Percentiles rank a stretch among this genome's conserved stretches.
Conservation (phyloP, 2,888 invertebrate genomes). For the Pomacea canaliculata region DNA sequence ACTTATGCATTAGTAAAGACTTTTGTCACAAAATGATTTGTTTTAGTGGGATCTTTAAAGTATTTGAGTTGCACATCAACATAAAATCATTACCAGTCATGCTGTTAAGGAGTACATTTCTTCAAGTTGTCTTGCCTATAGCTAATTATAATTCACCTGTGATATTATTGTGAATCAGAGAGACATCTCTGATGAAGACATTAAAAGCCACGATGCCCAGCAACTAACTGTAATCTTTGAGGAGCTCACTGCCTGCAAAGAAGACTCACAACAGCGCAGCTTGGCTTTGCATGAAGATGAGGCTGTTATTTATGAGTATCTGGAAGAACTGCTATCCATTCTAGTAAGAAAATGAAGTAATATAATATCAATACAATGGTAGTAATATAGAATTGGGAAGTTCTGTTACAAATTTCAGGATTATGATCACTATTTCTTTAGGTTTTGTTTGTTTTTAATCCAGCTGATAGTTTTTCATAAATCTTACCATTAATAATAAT, state of each 20-base stretch:
- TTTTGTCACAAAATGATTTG: too few species aligned
- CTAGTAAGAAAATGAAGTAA: conserved; percentile 55
- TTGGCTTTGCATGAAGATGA: conserved; percentile 97
- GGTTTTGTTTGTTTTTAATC: neutral
- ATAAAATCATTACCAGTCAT: too few species aligned
- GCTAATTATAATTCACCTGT: too few species aligned
- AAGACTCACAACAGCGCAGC: conserved; percentile 94
- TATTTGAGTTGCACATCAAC: too few species aligned
- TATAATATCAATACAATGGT: neutral
- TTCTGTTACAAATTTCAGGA: neutral
- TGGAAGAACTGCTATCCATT: conserved; percentile 72
- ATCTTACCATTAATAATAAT: too few species aligned
- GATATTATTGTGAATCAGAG: neutral
- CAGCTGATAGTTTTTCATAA: too few species aligned
- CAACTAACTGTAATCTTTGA: conserved; percentile 83
- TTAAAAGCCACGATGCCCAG: conserved; percentile 21
- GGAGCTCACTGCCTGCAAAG: conserved; percentile 88
- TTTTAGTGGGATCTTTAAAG: too few species aligned
- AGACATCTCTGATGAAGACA: conserved; percentile 21
- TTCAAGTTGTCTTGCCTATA: too few species aligned
- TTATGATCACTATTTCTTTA: neutral
- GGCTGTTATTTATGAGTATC: conserved; percentile 85
- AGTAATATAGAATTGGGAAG: too few species aligned
- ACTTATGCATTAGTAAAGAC: too few species aligned
- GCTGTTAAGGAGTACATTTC: too few species aligned